Evolutionary conservation across 2,113 vertebrate species (phyloP).

Genomic region (Ammodytes dubius): DNA sequence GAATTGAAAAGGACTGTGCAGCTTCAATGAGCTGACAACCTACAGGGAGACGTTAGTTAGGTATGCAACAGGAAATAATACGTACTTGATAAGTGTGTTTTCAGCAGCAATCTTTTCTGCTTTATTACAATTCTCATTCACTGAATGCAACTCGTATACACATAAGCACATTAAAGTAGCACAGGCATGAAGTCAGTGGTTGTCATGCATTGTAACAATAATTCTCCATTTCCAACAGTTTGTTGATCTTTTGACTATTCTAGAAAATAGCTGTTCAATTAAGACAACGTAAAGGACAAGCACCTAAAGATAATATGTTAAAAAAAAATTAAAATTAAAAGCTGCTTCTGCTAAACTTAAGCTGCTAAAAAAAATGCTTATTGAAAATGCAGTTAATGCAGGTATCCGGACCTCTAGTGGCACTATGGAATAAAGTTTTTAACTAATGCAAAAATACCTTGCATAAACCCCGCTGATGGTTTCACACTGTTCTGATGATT

Average conservation of each 20-base stretch:
- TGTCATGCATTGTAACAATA: constrained; percentile 10
- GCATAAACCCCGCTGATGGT: neutral
- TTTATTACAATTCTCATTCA: constrained; percentile 20
- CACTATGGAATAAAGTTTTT: neutral
- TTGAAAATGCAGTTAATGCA: neutral
- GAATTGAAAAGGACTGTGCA: constrained; percentile 65
- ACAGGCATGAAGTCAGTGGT: neutral
- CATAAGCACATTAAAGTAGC: constrained; percentile 20
- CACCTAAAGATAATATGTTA: no score
- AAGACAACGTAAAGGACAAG: no score
- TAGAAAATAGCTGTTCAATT: neutral
- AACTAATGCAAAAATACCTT: neutral
- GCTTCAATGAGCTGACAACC: constrained; percentile 55
- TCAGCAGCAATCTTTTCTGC: constrained; percentile 29
- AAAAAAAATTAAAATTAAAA: neutral
- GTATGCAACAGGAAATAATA: constrained; percentile 40
- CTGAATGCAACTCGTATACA: constrained; percentile 35
- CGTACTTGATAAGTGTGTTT: constrained; percentile 40
- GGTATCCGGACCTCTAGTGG: neutral
- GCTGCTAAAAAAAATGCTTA: neutral
- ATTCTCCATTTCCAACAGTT: neutral
- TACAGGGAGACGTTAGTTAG: constrained; percentile 43
- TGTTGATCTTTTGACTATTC: neutral
- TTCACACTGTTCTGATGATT: constrained; percentile 1
- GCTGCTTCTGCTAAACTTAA: neutral